Evolutionary conservation across 2,888 invertebrate species (phyloP), one percentile per base, ranked within the genome.

Genomic region (Vannuccia rotundouncinata): DNA sequence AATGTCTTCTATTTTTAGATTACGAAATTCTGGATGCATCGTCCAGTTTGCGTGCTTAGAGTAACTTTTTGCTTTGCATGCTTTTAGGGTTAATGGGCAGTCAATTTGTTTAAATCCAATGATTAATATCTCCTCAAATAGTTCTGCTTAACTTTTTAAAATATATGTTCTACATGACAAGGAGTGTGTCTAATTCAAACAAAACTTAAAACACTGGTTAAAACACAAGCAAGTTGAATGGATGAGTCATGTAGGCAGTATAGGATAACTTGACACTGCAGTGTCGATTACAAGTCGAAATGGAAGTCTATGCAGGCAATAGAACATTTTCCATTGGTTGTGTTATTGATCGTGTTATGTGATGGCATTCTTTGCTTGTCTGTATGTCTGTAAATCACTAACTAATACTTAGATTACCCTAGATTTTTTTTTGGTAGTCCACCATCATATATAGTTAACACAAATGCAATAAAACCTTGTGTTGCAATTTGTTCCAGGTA

Each of bases 381-480:
- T 45, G 45, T 45, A 45, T 45, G 45, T 45, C 45, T 45, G 45
- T 45, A 45, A 45, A 45, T 45, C 45, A 45, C 45, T 45, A 10
- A 45, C 45, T 45, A 45, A 45, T 45, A 45, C 45, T 45, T 45
- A 45, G 45, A 45, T 45, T 45, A 10, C 45, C 45, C 45, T 45
- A 45, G 45, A 45, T 45, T 45, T 45, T n/a, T n/a, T 45, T 45
- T 45, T 45, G 45, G 45, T 45, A 45, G 45, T 45, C 45, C 45
- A 45, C 45, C 45, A 45, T 45, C 45, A 45, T 45, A 45, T 45
- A 45, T 45, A 45, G 45, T 45, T 66, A 66, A 66, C 66, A 66
- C 10, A 66, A 66, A 66, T 66, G 66, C 66, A 66, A 66, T 66
- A 66, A 66, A 66, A 66, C 66, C 66, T 66, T 66, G 66, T 66